A percentile compares a stretch with the other conserved stretches of the same genome.
phyloP scores from a whole-genome alignment of 2,888 invertebrate genomes.

The Tetheella fluctuosa region DNA sequence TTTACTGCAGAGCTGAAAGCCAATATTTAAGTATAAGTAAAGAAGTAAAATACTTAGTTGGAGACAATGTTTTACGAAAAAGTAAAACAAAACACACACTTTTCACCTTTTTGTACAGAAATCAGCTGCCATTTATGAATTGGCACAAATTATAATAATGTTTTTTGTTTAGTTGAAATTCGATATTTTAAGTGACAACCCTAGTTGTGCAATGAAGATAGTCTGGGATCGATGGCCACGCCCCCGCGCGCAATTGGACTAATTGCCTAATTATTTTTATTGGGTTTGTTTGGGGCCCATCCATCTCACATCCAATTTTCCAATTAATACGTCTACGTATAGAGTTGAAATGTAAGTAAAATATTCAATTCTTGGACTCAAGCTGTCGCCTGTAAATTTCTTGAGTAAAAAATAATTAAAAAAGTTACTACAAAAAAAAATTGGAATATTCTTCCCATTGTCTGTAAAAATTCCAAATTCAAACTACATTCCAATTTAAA shows the following conservation, averaged over 20 bases:
- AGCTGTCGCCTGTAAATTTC: neutral
- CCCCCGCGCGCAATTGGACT: constrained; percentile 67
- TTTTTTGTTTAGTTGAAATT: neutral
- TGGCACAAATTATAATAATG: too few species aligned
- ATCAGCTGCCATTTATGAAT: too few species aligned
- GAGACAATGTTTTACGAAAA: too few species aligned
- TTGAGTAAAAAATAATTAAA: too few species aligned
- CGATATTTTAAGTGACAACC: constrained; percentile 32
- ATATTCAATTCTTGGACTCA: constrained; percentile 15
- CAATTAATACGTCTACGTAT: constrained; percentile 51
- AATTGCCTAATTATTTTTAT: constrained; percentile 82
- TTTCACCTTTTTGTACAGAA: too few species aligned
- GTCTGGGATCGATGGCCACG: constrained; percentile 60
- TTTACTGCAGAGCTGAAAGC: too few species aligned
- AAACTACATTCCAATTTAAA: constrained; percentile 2
- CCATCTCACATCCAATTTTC: constrained; percentile 65
- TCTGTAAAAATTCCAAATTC: neutral
- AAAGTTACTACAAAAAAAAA: too few species aligned
- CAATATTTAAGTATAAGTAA: too few species aligned
- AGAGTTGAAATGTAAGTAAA: constrained; percentile 22
- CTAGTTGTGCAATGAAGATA: constrained; percentile 55
- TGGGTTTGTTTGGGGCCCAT: constrained; percentile 69
- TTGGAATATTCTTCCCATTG: too few species aligned
- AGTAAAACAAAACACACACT: too few species aligned
- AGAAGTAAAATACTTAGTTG: too few species aligned